These are phyloP conservation scores for Cylas formicarius DNA, from an alignment of 1,140 invertebrate species.

Conservation along the genomic window DNA sequence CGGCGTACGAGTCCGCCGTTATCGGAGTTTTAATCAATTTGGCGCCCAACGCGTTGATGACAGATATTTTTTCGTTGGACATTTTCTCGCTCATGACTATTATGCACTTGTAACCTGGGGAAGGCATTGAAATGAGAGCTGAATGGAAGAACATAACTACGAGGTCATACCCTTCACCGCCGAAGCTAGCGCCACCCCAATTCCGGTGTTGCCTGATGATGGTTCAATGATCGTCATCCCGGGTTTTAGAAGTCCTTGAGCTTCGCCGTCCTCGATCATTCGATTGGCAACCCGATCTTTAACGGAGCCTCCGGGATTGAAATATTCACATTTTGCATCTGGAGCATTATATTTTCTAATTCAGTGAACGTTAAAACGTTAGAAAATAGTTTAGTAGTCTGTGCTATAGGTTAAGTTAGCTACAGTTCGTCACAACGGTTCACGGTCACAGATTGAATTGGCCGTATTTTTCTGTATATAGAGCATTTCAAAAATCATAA, in stretches of 20 bases:
- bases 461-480: too few species aligned
- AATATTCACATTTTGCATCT: conserved; percentile 98
- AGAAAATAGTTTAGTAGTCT: too few species aligned
- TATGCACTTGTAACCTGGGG: conserved; percentile 85
- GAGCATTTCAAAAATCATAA: too few species aligned
- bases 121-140: neutral
- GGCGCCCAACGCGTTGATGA: conserved; percentile 82
- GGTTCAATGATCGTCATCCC: conserved; percentile 93
- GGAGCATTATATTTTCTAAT: too few species aligned
- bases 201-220: conserved; percentile 92
- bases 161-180: conserved; percentile 70
- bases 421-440: too few species aligned
- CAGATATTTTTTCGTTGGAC: conserved; percentile 93
- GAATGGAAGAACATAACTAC: neutral
- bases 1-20: conserved; percentile 78
- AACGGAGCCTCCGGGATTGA: conserved; percentile 96
- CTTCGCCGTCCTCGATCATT: conserved; percentile 95
- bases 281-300: conserved; percentile 93
- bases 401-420: too few species aligned
- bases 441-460: too few species aligned
- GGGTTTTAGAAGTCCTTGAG: conserved; percentile 74
- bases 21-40: conserved; percentile 94
- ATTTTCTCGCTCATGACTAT: conserved; percentile 99
- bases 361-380: too few species aligned
- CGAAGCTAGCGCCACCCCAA: conserved; percentile 90